Base-by-base conservation (phyloP, 2,888 invertebrate species). In the Lysandra bellargus region DNA sequence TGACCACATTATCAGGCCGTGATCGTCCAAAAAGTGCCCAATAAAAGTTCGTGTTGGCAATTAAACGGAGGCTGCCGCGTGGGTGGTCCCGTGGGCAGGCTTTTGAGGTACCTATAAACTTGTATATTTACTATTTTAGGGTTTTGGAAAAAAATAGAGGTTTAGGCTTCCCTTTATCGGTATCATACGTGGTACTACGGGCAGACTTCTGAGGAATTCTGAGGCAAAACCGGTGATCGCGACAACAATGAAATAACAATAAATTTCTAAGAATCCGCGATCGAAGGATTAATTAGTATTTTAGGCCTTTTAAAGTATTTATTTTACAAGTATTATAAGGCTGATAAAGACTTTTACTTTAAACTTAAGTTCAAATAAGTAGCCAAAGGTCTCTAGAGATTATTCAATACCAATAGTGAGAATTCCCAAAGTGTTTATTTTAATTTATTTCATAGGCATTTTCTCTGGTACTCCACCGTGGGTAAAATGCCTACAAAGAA, bases 21-120 rank as follows among this genome's bases (percentile, higher is more conserved):
- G 81, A 82, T 82, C 80, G 82, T 82, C 81, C 84, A 87, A 86
- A 85, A 85, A 81, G 84, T 87, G 86, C 30, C 49, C 87, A 88
- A 88, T 89, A 87, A 88, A 90, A 92, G 91, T 93, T 93, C 91
- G 89, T 86, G 83, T 87, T 88, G 87, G 86, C 92, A 92, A 93
- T 93, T 93, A 94, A 92, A 92, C 87, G 85, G 87, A 87, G 87
- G 89, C 89, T 85, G 84, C 85, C 84, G 88, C 86, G 89, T 93
- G 94, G 92, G 94, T 93, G 94, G 92, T 87, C 90, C 90, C 33
- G 69, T 33, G 33, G 33, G 69, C 4, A 69, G 69, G 33, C 69
- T 69, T 69, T 33, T 4, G 14, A 69, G 69, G 69, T 33, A n/a
- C n/a, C n/a, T n/a, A 69, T 37, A 33, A 17, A 33, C 1, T 69